Evolutionary conservation across 2,888 invertebrate genomes (phyloP), one percentile per base, ranked within the genome.

Genomic region (Folsomia manolachei): DNA sequence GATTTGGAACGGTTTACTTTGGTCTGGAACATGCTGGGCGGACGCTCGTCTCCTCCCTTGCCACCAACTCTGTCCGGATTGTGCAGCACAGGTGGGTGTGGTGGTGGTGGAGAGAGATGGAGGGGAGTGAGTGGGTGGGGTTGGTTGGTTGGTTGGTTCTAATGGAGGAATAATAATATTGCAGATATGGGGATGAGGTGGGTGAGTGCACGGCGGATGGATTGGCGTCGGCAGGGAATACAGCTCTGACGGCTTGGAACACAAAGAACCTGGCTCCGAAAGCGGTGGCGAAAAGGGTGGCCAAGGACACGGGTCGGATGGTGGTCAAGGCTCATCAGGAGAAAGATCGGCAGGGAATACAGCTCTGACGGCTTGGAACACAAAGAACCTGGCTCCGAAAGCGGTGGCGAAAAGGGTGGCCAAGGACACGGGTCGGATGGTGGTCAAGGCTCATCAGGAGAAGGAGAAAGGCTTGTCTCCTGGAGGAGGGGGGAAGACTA

Each of bases 61-160:
- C 90, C 66, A 86, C 90, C 78, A 91, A 92, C 83, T 91, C 91
- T 0, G 91, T 91, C 0, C 87, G 88, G 81, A 87, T 91, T 70
- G 90, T 92, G 56, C 86, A 89, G 79, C 88, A 92, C 82, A 91
- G 89, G 91, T 91, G 85, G 84, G 86, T 19, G 82, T 25, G 23
- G 18, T 67, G 18, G 1, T 25, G 19, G 60, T 18, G n/a, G n/a
- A n/a, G n/a, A n/a, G n/a, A n/a, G n/a, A n/a, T n/a, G n/a, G n/a
- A n/a, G n/a, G n/a, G n/a, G n/a, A n/a, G n/a, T n/a, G n/a, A n/a
- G n/a, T n/a, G n/a, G n/a, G n/a, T n/a, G n/a, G n/a, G n/a, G 14
- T 65, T 51, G 61, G 52, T 24, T 26, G 65, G 21, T 71, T 60
- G 68, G 75, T 77, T n/a, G n/a, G n/a, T n/a, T n/a, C n/a, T n/a